phyloP scores from a whole-genome alignment of 2,797 vertebrate species.

The Hippopotamyrus pictus region DNA sequence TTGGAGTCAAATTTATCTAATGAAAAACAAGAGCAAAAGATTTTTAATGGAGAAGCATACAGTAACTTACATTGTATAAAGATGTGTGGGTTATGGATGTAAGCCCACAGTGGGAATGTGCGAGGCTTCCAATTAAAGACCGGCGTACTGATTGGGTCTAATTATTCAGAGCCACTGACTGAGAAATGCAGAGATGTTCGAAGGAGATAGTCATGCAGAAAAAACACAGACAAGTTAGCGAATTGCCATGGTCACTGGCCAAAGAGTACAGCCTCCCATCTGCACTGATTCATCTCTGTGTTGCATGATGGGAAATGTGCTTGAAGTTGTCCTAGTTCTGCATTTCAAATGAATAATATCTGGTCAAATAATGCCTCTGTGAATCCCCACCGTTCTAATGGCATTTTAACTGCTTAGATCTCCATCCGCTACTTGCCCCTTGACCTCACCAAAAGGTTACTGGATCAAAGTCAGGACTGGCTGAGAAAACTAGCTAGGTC shows the following conservation, averaged over 20 bases:
- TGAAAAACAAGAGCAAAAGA: not conserved
- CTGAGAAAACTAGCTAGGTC: not conserved
- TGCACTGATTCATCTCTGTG: constrained; percentile 3
- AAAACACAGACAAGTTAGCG: not conserved
- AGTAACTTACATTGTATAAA: not conserved
- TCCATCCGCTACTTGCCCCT: not conserved
- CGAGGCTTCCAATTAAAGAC: not conserved
- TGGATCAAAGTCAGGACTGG: not conserved
- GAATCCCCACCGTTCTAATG: not conserved
- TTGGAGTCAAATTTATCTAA: not conserved
- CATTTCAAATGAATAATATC: not conserved
- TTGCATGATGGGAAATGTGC: constrained; percentile 8
- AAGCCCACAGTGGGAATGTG: not conserved
- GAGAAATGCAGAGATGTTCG: not conserved
- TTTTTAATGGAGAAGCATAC: not conserved
- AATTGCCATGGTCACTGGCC: not conserved
- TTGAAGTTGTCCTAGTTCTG: constrained; percentile 2
- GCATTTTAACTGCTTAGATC: constrained; percentile 5
- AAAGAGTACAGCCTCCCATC: not conserved
- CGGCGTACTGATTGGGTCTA: not conserved
- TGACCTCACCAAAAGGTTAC: not conserved
- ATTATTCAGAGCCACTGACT: constrained; percentile 9
- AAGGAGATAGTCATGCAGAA: not conserved
- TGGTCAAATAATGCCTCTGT: not conserved
- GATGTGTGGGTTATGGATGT: not conserved